These are phyloP conservation scores for Hippocampus abdominalis DNA, from an alignment of 2,113 vertebrate species.

Conservation along the genomic window DNA sequence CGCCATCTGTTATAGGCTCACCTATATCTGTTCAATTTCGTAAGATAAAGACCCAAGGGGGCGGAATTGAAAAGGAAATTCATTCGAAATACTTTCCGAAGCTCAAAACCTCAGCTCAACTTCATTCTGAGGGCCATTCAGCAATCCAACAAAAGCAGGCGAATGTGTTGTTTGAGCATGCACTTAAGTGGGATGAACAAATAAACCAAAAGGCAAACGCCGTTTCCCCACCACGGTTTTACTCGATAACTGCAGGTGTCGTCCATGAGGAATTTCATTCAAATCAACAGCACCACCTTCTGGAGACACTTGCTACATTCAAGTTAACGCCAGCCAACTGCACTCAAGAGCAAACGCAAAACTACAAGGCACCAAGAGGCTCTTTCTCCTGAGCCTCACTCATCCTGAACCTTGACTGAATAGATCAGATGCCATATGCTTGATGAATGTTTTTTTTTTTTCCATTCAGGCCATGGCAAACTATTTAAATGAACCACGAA, in stretches of 20 bases:
- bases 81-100: slow-evolving; percentile 3
- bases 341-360: neutral
- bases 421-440: neutral
- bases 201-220: neutral
- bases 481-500: neutral
- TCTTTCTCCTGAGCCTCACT: neutral
- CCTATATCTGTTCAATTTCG: neutral
- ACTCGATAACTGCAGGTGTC: neutral
- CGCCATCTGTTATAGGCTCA: neutral
- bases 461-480: neutral
- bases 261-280: neutral
- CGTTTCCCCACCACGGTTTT: neutral
- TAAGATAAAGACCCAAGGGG: neutral
- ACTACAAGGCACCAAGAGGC: slow-evolving; percentile 2
- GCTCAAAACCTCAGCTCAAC: neutral
- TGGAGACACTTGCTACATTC: slow-evolving; percentile 37
- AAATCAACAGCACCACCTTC: slow-evolving; percentile 33
- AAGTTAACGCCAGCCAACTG: slow-evolving; percentile 5
- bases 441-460: neutral
- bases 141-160: slow-evolving; percentile 1
- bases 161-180: neutral
- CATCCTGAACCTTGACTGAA: neutral
- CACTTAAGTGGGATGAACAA: neutral
- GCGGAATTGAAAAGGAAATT: neutral
- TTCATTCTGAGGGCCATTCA: neutral